These are phyloP conservation scores for Trichoplax adhaerens DNA, from an alignment of 37 sponge, comb jelly and placozoan species.

Conservation along the genomic window DNA sequence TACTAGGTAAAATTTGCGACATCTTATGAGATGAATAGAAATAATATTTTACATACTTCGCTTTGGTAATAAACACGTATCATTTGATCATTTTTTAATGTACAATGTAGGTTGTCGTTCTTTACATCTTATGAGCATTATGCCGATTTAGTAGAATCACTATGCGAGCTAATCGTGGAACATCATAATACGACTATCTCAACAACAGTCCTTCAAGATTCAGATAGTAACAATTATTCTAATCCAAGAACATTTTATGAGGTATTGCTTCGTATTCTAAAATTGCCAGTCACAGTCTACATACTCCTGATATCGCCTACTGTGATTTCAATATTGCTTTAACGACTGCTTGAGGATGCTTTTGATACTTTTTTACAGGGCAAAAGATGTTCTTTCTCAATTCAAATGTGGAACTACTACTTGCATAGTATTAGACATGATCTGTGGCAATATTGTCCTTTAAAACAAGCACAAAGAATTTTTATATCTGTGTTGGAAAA, in stretches of 20 bases:
- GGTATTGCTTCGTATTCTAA: background rate
- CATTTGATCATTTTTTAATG: too few species aligned
- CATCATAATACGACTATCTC: too few species aligned
- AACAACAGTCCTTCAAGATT: conserved; percentile 20
- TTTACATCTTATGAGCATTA: too few species aligned
- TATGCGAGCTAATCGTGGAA: too few species aligned
- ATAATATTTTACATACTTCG: too few species aligned
- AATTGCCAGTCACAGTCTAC: background rate
- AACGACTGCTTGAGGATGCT: background rate
- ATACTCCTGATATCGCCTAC: background rate
- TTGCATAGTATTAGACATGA: conserved; percentile 18
- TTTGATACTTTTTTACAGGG: conserved; percentile 10
- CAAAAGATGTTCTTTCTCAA: conserved; percentile 27
- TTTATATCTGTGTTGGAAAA: too few species aligned
- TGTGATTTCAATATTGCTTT: background rate
- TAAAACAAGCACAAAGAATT: too few species aligned
- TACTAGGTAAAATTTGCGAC: too few species aligned
- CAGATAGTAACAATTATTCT: conserved; percentile 18
- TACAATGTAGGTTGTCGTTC: too few species aligned
- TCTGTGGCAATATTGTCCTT: conserved; percentile 3
- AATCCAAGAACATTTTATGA: conserved; percentile 23
- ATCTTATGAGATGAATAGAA: too few species aligned
- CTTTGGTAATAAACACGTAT: too few species aligned
- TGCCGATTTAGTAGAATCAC: too few species aligned
- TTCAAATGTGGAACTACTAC: conserved; percentile 46